phyloP scores from a whole-genome alignment of 2,797 vertebrate species.

The Cyprinella venusta region DNA sequence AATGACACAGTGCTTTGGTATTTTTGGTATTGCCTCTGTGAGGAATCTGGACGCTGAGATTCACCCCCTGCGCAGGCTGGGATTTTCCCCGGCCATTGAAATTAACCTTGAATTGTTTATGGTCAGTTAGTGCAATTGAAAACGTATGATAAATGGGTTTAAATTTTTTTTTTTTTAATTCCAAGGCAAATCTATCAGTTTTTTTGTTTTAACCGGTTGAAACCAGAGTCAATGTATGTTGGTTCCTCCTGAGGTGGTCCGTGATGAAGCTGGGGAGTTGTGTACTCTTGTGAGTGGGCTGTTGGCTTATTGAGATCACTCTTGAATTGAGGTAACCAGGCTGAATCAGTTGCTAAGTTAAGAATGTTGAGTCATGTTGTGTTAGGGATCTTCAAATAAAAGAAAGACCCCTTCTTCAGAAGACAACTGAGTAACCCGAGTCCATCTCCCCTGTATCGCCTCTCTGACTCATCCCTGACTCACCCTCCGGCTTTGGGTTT shows the following conservation, averaged over 20 bases:
- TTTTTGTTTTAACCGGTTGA: not conserved
- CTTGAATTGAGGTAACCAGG: slow-evolving; percentile 47
- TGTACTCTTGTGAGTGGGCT: not conserved
- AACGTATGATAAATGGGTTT: not conserved
- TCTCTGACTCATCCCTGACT: slow-evolving; percentile 58
- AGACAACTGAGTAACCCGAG: slow-evolving; percentile 32
- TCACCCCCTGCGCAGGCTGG: slow-evolving; percentile 51
- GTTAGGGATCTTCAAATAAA: slow-evolving; percentile 31
- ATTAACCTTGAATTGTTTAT: not conserved
- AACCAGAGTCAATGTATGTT: not conserved
- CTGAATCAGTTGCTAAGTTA: slow-evolving; percentile 56
- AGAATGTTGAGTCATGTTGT: slow-evolving; percentile 46
- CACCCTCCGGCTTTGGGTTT: slow-evolving; percentile 40
- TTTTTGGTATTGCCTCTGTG: slow-evolving; percentile 5
- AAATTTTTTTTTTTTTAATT: slow-evolving; percentile 4
- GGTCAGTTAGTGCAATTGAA: not conserved
- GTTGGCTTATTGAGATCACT: slow-evolving; percentile 41
- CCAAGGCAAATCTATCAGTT: no score
- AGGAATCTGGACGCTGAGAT: slow-evolving; percentile 47
- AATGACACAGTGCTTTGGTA: slow-evolving; percentile 60
- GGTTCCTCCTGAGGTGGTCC: not conserved
- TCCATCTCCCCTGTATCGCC: slow-evolving; percentile 7
- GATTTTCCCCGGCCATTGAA: slow-evolving; percentile 39
- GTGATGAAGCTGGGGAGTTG: not conserved
- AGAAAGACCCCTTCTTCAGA: slow-evolving; percentile 23